Conservation (phyloP, 2,113 vertebrate species). For the Psophia crepitans region DNA sequence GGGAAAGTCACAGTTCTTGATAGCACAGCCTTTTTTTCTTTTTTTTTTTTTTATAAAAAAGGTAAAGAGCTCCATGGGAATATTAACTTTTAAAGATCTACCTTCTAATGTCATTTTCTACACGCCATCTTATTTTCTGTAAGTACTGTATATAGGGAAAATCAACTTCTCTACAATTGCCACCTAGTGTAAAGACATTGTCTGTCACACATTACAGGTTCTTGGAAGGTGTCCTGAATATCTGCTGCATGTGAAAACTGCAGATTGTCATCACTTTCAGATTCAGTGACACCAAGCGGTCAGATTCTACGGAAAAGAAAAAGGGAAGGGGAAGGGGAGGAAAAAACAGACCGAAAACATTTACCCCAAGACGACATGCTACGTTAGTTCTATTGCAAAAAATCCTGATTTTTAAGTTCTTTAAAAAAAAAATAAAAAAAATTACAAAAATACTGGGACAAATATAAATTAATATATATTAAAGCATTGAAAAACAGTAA, state of each 20-base stretch:
- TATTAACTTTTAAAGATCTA: slow-evolving; percentile 83
- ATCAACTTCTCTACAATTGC: slow-evolving; percentile 77
- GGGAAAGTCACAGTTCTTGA: slow-evolving; percentile 91
- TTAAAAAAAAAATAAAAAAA: slow-evolving; percentile 74
- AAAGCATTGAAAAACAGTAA: slow-evolving; percentile 92
- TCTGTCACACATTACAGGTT: slow-evolving; percentile 83
- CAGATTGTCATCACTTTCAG: slow-evolving; percentile 82
- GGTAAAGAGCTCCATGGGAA: slow-evolving; percentile 71
- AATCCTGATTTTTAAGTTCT: slow-evolving; percentile 82
- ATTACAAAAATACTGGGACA: slow-evolving; percentile 97
- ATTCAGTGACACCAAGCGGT: slow-evolving; percentile 76
- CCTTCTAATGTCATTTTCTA: slow-evolving; percentile 83
- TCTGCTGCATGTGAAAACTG: slow-evolving; percentile 81
- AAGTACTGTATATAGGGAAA: slow-evolving; percentile 72
- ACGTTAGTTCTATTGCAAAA: slow-evolving; percentile 90
- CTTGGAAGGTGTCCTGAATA: slow-evolving; percentile 82
- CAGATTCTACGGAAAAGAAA: slow-evolving; percentile 71
- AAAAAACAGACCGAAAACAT: slow-evolving; percentile 65
- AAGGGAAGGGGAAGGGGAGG: background rate
- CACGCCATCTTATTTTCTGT: slow-evolving; percentile 77
- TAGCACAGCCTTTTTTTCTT: slow-evolving; percentile 81
- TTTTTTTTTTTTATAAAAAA: slow-evolving; percentile 61
- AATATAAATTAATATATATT: slow-evolving; percentile 99
- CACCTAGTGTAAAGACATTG: slow-evolving; percentile 81
- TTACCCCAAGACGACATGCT: slow-evolving; percentile 83